Evolutionary conservation across 2,888 invertebrate genomes (phyloP).

Genomic region (Drosophila mimetica): DNA sequence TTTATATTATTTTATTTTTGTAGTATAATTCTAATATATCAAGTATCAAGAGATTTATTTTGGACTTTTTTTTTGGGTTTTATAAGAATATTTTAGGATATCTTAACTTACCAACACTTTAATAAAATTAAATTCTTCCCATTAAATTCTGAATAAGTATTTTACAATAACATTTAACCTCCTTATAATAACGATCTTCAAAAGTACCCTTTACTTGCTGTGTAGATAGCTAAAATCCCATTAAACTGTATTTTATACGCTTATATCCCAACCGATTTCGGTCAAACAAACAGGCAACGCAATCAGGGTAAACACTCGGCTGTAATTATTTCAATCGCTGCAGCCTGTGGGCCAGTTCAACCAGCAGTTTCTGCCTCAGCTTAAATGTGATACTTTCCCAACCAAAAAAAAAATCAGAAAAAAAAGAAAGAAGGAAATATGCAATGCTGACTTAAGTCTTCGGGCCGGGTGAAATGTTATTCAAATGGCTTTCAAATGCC

Average conservation of each 20-base stretch:
- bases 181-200: neutral
- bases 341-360: slow-evolving; percentile 36
- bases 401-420: slow-evolving; percentile 6
- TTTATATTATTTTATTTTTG: too few species aligned
- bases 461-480: slow-evolving; percentile 60
- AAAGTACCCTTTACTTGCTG: neutral
- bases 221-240: neutral
- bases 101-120: neutral
- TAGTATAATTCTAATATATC: too few species aligned
- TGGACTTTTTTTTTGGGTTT: too few species aligned
- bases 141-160: too few species aligned
- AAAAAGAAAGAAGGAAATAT: slow-evolving; percentile 9
- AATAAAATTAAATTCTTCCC: too few species aligned
- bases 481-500: slow-evolving; percentile 78
- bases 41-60: too few species aligned
- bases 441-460: slow-evolving; percentile 13
- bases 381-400: slow-evolving; percentile 66
- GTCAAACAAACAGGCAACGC: slow-evolving; percentile 15
- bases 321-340: slow-evolving; percentile 30
- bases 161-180: too few species aligned
- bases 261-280: slow-evolving; percentile 6
- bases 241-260: slow-evolving; percentile 5
- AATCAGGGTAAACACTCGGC: slow-evolving; percentile 23
- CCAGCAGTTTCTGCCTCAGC: slow-evolving; percentile 57
- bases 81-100: too few species aligned